These are phyloP conservation scores for Thamnophis elegans DNA, from an alignment of 2,797 vertebrate species.

Conservation along the genomic window DNA sequence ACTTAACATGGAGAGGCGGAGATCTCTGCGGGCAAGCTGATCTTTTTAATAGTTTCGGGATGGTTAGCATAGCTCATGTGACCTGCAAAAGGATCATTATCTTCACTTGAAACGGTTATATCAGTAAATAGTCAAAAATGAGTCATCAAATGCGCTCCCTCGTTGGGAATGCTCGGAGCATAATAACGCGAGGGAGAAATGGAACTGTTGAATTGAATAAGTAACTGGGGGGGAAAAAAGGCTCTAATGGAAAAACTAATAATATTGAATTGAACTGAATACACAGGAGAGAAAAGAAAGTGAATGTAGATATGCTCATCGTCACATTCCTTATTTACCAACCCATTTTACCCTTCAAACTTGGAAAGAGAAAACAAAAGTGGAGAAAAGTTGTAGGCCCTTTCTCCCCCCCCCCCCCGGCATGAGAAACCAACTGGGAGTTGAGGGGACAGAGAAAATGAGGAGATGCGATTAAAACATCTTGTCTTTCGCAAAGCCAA, in stretches of 20 bases:
- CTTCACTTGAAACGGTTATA: background rate
- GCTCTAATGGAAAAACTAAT: background rate
- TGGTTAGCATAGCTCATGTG: background rate
- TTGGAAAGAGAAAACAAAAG: background rate
- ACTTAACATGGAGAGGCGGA: background rate
- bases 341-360: background rate
- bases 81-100: background rate
- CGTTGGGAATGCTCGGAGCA: background rate
- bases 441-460: background rate
- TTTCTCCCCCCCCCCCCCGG: too few species aligned
- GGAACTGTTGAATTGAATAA: background rate
- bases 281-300: background rate
- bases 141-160: background rate
- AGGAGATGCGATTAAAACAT: slow-evolving; percentile 2
- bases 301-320: background rate
- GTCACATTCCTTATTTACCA: background rate
- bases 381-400: fast-evolving
- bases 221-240: background rate
- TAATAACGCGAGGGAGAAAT: background rate
- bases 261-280: background rate
- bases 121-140: background rate
- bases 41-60: background rate
- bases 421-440: background rate
- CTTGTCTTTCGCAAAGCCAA: slow-evolving; percentile 41
- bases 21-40: background rate